Base-by-base conservation (phyloP, 2,797 vertebrate genomes). In the Morus bassanus region DNA sequence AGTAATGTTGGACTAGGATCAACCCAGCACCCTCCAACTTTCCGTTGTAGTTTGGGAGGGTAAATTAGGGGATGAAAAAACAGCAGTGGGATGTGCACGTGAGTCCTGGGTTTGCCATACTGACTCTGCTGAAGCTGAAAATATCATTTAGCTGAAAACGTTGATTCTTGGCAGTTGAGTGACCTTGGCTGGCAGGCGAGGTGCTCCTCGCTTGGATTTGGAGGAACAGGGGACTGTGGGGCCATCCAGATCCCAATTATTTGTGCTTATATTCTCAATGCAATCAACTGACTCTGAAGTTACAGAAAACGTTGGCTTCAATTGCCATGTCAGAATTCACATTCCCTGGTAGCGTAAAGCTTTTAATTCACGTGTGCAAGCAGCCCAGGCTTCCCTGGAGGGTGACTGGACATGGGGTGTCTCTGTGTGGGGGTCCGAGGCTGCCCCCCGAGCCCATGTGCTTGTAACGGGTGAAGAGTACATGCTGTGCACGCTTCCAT, bases 401-500 rank as follows among this genome's bases (percentile, higher is more conserved):
- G 46, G 54, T 19, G 22, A 3, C 35, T 45, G 25, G 46, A 13
- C 24, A 31, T 41, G 89, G 76, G 76, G 54, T 57, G 48, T 72
- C 17, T 3, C 53, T 31, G 13, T 11, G 25, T 2, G 45, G 22
- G 48, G 37, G 3, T 51, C 65, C 1, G 1, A 33, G 75, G 69
- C 39, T n/a, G 63, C 53, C 68, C 37, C 64, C 68, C 3, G 1
- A 43, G 9, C 65, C 39, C 37, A 1, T 0, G 1, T 28, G 19
- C 33, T 59, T 1, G 0, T 37, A 11, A 3, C 5, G 46, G 39
- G 67, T 10, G 53, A 11, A 3, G 51, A 45, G 61, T 6, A 9
- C 28, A 3, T 2, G 4, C 54, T 13, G 18, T 1, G 17, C 3
- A 7, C 0, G 4, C 50, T 59, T 63, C 54, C 37, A 12, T 1